Evolutionary conservation across 1,140 invertebrate genomes (phyloP), one percentile per base, ranked within the genome.

Genomic region (Drosophila ogumai): DNA sequence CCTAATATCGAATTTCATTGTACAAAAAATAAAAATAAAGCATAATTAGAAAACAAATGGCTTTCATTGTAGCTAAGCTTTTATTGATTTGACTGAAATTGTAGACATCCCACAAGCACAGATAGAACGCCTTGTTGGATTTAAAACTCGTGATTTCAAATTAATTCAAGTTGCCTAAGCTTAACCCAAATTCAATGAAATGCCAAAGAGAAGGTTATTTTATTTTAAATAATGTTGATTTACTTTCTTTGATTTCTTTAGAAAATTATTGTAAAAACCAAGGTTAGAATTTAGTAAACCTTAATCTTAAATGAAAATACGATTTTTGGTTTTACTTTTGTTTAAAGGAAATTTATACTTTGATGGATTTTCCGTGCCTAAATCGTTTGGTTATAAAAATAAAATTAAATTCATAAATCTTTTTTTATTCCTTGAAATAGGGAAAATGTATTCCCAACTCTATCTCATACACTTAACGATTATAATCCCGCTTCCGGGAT

Each of bases 331-430:
- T 22, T 22, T 25, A 15, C 13, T 49, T 28, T 49, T n/a, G 7
- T 1, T 2, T 9, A n/a, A 25, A 5, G 22, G 9, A 28, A 46
- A 43, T 1, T 5, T 25, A 47, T 9, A 1, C 3, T 22, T 46
- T 22, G 2, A 44, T 44, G 10, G 5, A 19, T 44, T 46, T 4
- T 13, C 8, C 6, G 2, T 13, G 1, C 22, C 15, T 15, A 47
- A 28, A 47, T 47, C 46, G 65, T 36, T 66, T 44, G n/a, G 3
- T 9, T 17, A 65, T 52, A 22, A 9, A 43, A 22, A 43, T 28
- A 6, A 69, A 54, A 66, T 68, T 46, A 31, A 52, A 66, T 69
- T 43, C 47, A 67, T 67, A 69, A 69, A 67, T 69, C 66, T 38
- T 17, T 15, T 5, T 31, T 34, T 19, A 25, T 55, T 28, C 8